A percentile compares a stretch with the other conserved stretches of the same genome.
Conservation (phyloP, 2,888 invertebrate species). For the Dolomedes plantarius region DNA sequence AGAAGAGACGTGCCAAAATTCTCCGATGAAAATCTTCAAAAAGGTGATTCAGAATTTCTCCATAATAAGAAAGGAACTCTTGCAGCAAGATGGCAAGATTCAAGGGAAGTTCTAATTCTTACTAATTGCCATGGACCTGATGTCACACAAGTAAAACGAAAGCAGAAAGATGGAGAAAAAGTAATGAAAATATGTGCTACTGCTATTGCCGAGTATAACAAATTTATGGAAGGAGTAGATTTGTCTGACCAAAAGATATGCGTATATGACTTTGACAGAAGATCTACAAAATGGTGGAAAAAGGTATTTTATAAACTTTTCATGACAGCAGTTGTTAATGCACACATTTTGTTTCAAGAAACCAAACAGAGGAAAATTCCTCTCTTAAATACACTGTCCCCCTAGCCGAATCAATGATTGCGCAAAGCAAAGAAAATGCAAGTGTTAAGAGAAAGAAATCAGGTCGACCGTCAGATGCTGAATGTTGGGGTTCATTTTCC, state of each 20-base stretch:
- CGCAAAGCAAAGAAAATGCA: no score
- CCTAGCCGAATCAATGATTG: no score
- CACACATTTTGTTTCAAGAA: no score
- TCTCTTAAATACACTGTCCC: no score
- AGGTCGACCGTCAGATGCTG: no score
- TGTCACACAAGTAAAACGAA: background rate
- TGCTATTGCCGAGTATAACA: background rate
- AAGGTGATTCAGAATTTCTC: background rate
- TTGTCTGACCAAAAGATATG: slow-evolving; percentile 9
- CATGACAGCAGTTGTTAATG: no score
- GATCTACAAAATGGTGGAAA: background rate
- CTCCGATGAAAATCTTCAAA: no score
- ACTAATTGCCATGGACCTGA: background rate
- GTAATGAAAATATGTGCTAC: no score
- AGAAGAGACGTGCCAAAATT: background rate
- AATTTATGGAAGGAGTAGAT: slow-evolving; percentile 2
- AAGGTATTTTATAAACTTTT: background rate
- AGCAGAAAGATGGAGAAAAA: slow-evolving; percentile 17
- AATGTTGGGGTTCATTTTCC: no score
- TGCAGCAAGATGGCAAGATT: background rate
- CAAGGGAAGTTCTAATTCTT: background rate
- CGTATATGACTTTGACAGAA: background rate
- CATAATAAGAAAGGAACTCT: background rate
- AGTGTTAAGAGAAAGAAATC: no score
- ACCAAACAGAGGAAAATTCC: no score